Percentiles rank a stretch among this genome's conserved stretches.
phyloP scores from a whole-genome alignment of 2,797 vertebrate species.

The Eurystomus glaucurus region DNA sequence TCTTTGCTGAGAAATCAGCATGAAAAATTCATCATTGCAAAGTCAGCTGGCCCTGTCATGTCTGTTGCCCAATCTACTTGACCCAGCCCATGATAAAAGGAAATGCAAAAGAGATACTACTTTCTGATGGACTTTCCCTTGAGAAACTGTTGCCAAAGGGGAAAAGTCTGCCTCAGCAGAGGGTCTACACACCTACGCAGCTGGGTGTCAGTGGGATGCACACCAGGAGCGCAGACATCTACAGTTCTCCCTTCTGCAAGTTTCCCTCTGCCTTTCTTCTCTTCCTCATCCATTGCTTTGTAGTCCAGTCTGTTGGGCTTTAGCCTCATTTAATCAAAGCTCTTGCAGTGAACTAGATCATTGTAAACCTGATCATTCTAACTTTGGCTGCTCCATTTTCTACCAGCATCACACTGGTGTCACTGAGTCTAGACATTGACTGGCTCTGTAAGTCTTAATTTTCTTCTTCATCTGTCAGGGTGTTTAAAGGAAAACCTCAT shows the following conservation, averaged over 20 bases:
- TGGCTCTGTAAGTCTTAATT: background rate
- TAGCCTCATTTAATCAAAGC: background rate
- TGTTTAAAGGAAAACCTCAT: background rate
- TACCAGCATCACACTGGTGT: background rate
- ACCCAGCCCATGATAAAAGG: background rate
- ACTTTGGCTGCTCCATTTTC: background rate
- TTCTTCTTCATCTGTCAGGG: background rate
- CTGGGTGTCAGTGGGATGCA: background rate
- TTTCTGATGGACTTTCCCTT: conserved; percentile 4
- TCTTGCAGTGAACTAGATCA: background rate
- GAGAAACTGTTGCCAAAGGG: background rate
- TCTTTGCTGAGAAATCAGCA: conserved; percentile 51
- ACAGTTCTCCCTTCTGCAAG: background rate
- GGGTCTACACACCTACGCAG: background rate
- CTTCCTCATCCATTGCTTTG: background rate
- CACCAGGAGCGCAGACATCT: background rate
- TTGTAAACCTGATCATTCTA: background rate
- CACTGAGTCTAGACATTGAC: background rate
- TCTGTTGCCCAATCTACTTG: conserved; percentile 49
- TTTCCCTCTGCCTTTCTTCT: background rate
- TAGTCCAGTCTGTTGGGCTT: background rate
- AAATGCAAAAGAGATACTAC: background rate
- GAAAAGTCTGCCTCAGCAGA: background rate
- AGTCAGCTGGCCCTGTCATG: conserved; percentile 10
- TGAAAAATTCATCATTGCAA: conserved; percentile 34